These are phyloP conservation scores for Gavialis gangeticus DNA, from an alignment of 2,113 vertebrate species.

Conservation along the genomic window DNA sequence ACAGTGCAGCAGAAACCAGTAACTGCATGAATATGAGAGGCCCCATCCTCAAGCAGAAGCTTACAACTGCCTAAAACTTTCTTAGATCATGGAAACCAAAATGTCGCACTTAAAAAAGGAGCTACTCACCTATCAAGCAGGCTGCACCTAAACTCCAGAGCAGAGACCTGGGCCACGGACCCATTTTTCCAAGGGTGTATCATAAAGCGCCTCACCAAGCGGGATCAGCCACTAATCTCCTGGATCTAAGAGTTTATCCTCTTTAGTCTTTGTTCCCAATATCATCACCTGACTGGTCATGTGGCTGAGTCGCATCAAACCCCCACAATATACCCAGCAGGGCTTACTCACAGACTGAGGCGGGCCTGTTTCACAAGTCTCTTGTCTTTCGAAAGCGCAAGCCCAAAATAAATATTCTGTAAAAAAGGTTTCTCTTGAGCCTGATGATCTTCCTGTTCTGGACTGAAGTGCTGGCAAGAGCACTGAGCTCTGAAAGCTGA, in stretches of 20 bases:
- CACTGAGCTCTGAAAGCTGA: rapidly evolving
- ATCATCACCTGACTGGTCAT: conserved; percentile 74
- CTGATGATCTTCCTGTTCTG: rapidly evolving
- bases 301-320: conserved; percentile 24
- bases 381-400: rapidly evolving
- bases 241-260: not conserved
- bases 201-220: not conserved
- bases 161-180: conserved; percentile 8
- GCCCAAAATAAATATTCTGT: rapidly evolving
- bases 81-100: not conserved
- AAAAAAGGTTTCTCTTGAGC: not conserved
- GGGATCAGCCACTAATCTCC: not conserved
- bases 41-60: rapidly evolving
- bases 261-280: not conserved
- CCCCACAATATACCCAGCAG: not conserved
- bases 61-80: rapidly evolving
- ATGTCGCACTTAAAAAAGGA: rapidly evolving
- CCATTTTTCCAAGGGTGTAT: conserved; percentile 43
- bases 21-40: rapidly evolving
- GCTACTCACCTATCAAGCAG: conserved; percentile 55
- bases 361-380: rapidly evolving
- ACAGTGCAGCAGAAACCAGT: rapidly evolving
- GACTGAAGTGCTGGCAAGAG: rapidly evolving
- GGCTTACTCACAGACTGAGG: not conserved
- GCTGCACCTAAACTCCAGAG: conserved; percentile 20